Evolutionary conservation across 2,888 invertebrate species (phyloP).

Genomic region (Ormyrus rosae): DNA sequence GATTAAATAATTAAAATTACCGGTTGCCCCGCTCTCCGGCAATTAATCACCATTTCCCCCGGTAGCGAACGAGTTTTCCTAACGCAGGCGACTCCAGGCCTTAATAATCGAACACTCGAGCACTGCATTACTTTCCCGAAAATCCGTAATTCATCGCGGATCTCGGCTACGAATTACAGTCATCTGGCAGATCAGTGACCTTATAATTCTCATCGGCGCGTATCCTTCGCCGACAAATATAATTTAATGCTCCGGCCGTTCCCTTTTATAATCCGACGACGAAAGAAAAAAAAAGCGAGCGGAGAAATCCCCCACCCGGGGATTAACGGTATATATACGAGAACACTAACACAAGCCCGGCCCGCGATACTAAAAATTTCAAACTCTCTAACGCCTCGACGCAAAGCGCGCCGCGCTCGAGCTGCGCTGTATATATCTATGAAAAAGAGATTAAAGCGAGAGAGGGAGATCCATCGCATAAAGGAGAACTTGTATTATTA

Average conservation of each 20-base stretch:
- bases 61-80: no score
- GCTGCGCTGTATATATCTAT: not conserved
- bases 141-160: constrained; percentile 14
- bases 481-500: constrained; percentile 33
- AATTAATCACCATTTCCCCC: not conserved
- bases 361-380: constrained; percentile 34
- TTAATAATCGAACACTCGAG: no score
- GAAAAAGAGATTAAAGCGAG: constrained; percentile 33
- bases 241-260: constrained; percentile 36
- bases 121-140: not conserved
- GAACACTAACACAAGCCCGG: not conserved
- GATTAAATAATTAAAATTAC: constrained; percentile 5
- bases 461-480: constrained; percentile 4
- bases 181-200: constrained; percentile 32
- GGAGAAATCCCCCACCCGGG: constrained; percentile 31
- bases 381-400: constrained; percentile 18
- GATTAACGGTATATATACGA: constrained; percentile 49
- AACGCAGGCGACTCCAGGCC: no score
- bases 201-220: constrained; percentile 42
- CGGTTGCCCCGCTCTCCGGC: not conserved
- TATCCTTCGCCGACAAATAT: constrained; percentile 46
- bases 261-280: constrained; percentile 28
- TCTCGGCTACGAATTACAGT: not conserved
- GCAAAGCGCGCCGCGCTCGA: constrained; percentile 7
- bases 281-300: not conserved